phyloP scores from a whole-genome alignment of 2,888 invertebrate species.

The Meliscaeva auricollis region DNA sequence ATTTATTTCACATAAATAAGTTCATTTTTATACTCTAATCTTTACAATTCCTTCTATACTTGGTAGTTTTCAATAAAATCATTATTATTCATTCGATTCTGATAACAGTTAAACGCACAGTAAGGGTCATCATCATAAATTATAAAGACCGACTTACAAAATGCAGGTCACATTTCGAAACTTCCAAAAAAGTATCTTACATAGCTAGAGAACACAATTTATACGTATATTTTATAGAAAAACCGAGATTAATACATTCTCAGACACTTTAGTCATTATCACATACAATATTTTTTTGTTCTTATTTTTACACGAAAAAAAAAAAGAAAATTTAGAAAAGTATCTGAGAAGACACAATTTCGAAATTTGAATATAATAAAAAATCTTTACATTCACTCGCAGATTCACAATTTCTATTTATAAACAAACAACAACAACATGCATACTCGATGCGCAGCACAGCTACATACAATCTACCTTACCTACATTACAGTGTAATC shows the following conservation, averaged over 20 bases:
- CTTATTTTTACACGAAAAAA: slow-evolving; percentile 34
- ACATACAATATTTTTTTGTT: slow-evolving; percentile 45
- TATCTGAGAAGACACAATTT: slow-evolving; percentile 31
- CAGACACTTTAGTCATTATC: slow-evolving; percentile 69
- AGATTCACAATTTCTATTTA: slow-evolving; percentile 21
- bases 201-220: slow-evolving; percentile 51
- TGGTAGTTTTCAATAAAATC: slow-evolving; percentile 14
- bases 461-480: slow-evolving; percentile 39
- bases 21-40: slow-evolving; percentile 35
- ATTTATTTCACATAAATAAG: slow-evolving; percentile 70
- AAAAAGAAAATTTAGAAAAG: slow-evolving; percentile 50
- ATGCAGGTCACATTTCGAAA: slow-evolving; percentile 48
- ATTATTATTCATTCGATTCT: slow-evolving; percentile 51
- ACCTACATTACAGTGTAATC: slow-evolving; percentile 16
- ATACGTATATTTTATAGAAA: neutral
- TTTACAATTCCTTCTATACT: slow-evolving; percentile 45
- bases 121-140: neutral
- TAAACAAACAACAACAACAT: slow-evolving; percentile 25
- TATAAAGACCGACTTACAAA: slow-evolving; percentile 50
- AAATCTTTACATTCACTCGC: slow-evolving; percentile 37
- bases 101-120: neutral
- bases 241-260: slow-evolving; percentile 10
- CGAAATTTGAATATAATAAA: neutral
- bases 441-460: slow-evolving; percentile 44
- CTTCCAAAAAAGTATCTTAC: slow-evolving; percentile 27